Conservation (phyloP, 2,888 invertebrate species). For the Steromphala cineraria region DNA sequence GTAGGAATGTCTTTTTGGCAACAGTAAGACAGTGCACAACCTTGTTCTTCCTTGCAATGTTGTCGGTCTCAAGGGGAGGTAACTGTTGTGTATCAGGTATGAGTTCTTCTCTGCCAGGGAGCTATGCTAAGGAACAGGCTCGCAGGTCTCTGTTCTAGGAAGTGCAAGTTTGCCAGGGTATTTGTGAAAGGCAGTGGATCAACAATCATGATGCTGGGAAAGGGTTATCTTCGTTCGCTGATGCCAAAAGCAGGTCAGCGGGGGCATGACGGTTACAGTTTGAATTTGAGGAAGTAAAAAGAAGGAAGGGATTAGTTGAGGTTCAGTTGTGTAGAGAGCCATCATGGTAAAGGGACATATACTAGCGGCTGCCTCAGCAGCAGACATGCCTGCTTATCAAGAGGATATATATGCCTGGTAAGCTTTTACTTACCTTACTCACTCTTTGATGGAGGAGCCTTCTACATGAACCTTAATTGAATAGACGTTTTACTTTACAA, state of each 20-base stretch:
- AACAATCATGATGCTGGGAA: background rate
- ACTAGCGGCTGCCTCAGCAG: background rate
- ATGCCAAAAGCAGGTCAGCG: conserved; percentile 6
- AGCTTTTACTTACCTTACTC: background rate
- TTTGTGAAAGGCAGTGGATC: conserved; percentile 9
- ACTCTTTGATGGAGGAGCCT: too few relatives aligned
- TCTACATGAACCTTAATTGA: too few relatives aligned
- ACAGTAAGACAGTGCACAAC: too few relatives aligned
- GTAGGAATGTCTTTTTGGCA: too few relatives aligned
- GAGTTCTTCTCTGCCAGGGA: background rate
- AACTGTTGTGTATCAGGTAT: background rate
- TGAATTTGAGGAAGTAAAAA: background rate
- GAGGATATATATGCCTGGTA: conserved; percentile 21
- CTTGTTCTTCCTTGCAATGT: too few relatives aligned
- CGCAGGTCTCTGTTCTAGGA: background rate
- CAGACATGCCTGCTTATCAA: conserved; percentile 21
- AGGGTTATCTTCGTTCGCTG: background rate
- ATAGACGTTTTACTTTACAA: too few relatives aligned
- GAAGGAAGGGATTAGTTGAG: background rate
- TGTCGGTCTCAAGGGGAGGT: background rate
- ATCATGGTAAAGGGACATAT: conserved; percentile 28
- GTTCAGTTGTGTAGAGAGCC: background rate
- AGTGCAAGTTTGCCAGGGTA: conserved; percentile 21
- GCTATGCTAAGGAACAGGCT: background rate
- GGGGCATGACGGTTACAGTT: conserved; percentile 12